A percentile compares a stretch with the other conserved stretches of the same genome.
Evolutionary conservation across 2,888 invertebrate genomes (phyloP).

Genomic region (Hybos culiciformis): DNA sequence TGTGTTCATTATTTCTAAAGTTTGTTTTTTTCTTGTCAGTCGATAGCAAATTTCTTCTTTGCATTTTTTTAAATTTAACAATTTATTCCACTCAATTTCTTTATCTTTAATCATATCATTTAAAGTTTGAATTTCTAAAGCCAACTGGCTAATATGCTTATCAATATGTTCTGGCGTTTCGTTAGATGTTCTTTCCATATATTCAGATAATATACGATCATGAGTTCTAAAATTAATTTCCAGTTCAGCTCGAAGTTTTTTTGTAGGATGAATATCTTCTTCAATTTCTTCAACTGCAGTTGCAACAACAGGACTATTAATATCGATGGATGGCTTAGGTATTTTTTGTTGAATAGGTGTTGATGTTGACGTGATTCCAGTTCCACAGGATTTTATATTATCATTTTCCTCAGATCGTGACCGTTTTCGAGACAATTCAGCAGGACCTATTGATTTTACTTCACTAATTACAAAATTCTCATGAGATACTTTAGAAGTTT

Average conservation of each 20-base stretch:
- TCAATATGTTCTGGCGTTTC: slow-evolving; percentile 47
- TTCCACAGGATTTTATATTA: neutral
- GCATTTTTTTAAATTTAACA: slow-evolving; percentile 65
- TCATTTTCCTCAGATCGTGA: neutral
- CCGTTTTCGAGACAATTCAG: neutral
- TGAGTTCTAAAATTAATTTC: slow-evolving; percentile 42
- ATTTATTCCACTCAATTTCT: slow-evolving; percentile 76
- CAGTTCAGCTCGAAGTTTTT: slow-evolving; percentile 39
- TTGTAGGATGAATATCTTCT: slow-evolving; percentile 24
- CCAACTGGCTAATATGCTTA: slow-evolving; percentile 49
- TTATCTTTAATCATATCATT: slow-evolving; percentile 63
- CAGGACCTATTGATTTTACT: neutral
- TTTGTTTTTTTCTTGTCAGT: slow-evolving; percentile 53
- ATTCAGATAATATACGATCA: slow-evolving; percentile 47
- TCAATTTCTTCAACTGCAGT: slow-evolving; percentile 8
- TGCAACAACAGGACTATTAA: no score
- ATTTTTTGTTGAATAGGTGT: neutral
- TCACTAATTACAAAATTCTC: neutral
- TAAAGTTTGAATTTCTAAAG: slow-evolving; percentile 53
- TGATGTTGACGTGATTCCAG: neutral
- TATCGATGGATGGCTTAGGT: neutral
- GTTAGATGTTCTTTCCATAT: slow-evolving; percentile 47
- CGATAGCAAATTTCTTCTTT: slow-evolving; percentile 69
- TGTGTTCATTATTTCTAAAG: slow-evolving; percentile 33
- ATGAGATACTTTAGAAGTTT: no score